These are phyloP conservation scores for Synanthedon vespiformis DNA, from an alignment of 2,888 invertebrate genomes.

Conservation along the genomic window DNA sequence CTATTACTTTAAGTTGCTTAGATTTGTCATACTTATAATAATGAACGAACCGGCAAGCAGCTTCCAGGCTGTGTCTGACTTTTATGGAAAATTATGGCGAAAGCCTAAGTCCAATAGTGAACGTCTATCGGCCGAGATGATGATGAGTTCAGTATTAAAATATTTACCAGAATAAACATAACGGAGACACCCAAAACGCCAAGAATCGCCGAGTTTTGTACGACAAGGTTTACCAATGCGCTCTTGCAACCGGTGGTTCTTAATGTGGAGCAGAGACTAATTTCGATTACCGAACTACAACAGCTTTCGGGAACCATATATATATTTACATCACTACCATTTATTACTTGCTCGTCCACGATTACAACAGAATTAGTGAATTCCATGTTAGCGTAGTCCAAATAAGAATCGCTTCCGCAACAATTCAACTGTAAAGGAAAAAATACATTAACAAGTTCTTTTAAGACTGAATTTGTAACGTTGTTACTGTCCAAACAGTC, in stretches of 20 bases:
- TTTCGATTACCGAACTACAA: constrained; percentile 23
- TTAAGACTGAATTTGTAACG: too few relatives aligned
- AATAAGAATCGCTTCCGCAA: constrained; percentile 42
- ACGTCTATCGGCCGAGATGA: too few relatives aligned
- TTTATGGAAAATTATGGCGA: too few relatives aligned
- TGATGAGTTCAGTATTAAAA: not conserved
- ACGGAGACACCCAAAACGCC: constrained; percentile 59
- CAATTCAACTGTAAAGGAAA: constrained; percentile 38
- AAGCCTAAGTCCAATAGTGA: too few relatives aligned
- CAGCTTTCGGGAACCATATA: constrained; percentile 38
- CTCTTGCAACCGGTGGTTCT: constrained; percentile 33
- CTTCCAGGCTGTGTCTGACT: too few relatives aligned
- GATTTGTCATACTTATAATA: too few relatives aligned
- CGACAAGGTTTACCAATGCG: constrained; percentile 32
- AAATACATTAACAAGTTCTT: too few relatives aligned
- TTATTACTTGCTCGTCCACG: constrained; percentile 17
- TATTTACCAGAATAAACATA: constrained; percentile 54
- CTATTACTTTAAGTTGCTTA: too few relatives aligned
- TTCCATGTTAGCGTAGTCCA: constrained; percentile 38
- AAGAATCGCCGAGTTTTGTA: constrained; percentile 48
- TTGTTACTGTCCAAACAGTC: too few relatives aligned
- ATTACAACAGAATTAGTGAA: constrained; percentile 35
- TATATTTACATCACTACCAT: constrained; percentile 17
- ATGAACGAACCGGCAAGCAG: too few relatives aligned
- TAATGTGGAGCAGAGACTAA: constrained; percentile 27